Evolutionary conservation across 2,797 vertebrate species (phyloP).

Genomic region (Danio kyathit): DNA sequence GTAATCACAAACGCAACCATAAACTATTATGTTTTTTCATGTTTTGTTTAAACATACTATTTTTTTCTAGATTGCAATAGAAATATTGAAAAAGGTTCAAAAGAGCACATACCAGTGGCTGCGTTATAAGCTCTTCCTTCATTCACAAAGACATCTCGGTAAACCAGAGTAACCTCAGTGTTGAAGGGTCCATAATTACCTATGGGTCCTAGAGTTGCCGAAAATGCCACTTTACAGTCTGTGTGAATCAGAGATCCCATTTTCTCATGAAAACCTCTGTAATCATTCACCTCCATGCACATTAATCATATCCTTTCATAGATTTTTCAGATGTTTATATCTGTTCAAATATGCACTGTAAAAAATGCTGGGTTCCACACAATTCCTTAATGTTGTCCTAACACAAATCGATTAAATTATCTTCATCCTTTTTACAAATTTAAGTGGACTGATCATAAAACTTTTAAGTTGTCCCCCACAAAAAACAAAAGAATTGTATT

Average conservation of each 20-base stretch:
- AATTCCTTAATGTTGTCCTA: no score
- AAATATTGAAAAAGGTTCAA: background rate
- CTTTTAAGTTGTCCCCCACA: no score
- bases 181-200: background rate
- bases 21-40: background rate
- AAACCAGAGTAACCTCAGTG: constrained; percentile 40
- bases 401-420: no score
- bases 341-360: no score
- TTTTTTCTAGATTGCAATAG: background rate
- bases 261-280: background rate
- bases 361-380: no score
- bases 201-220: background rate
- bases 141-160: constrained; percentile 4
- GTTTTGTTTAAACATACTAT: background rate
- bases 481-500: no score
- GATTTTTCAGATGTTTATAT: background rate
- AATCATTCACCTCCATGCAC: background rate
- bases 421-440: no score
- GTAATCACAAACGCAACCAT: background rate
- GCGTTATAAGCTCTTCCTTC: no score
- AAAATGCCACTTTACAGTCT: constrained; percentile 51
- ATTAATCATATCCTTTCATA: no score
- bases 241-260: background rate
- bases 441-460: no score
- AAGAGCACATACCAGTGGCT: constrained; percentile 34